Evolutionary conservation across 2,888 invertebrate species (phyloP).

Genomic region (Dinocampus coccinellae): DNA sequence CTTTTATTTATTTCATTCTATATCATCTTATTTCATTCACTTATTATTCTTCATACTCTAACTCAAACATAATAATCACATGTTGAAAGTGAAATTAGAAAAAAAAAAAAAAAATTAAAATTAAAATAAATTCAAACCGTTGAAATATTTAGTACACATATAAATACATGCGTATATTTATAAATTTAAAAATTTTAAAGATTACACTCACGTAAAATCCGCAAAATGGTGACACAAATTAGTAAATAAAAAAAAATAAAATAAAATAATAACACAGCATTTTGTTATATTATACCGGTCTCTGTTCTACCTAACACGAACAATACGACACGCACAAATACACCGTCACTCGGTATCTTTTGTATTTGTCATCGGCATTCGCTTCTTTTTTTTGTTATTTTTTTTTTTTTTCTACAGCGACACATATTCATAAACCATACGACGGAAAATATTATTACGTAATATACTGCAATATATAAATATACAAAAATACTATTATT

Average conservation of each 20-base stretch:
- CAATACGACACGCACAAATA: constrained; percentile 36
- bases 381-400: constrained; percentile 59
- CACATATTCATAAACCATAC: constrained; percentile 61
- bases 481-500: constrained; percentile 22
- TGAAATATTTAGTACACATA: background rate
- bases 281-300: background rate
- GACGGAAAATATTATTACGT: constrained; percentile 50
- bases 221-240: constrained; percentile 54
- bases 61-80: too few species aligned
- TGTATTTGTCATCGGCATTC: constrained; percentile 53
- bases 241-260: constrained; percentile 35
- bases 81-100: background rate
- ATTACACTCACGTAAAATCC: constrained; percentile 56
- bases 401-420: too few species aligned
- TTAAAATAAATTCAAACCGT: background rate
- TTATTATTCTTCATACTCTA: too few species aligned
- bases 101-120: background rate
- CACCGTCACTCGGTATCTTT: constrained; percentile 48
- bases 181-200: constrained; percentile 42
- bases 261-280: background rate
- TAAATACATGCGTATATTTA: background rate
- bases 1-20: too few species aligned
- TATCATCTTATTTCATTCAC: too few species aligned
- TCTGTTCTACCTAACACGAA: constrained; percentile 16
- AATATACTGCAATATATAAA: constrained; percentile 41